phyloP scores from a whole-genome alignment of 1,140 invertebrate species.

The Panonychus citri region DNA sequence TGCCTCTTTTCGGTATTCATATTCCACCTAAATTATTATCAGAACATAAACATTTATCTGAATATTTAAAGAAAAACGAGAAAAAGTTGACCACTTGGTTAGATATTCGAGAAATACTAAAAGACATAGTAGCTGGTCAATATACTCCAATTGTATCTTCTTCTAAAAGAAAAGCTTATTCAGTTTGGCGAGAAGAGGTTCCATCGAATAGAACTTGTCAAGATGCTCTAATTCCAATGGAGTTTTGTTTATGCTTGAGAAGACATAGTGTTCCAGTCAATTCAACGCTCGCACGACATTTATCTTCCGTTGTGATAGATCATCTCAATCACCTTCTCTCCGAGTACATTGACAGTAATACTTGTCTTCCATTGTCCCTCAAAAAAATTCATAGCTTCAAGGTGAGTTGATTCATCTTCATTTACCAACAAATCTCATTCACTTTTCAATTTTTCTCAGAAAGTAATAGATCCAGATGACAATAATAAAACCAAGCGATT shows the following conservation, averaged over 20 bases:
- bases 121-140: conserved; percentile 14
- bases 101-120: conserved; percentile 16
- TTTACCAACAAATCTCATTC: background rate
- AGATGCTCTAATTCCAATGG: conserved; percentile 3
- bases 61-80: conserved; percentile 6
- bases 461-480: no score
- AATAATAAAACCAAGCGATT: background rate
- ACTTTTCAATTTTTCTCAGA: background rate
- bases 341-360: background rate
- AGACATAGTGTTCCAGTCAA: background rate
- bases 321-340: background rate
- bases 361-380: background rate
- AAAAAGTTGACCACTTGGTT: conserved; percentile 13
- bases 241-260: conserved; percentile 6
- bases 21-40: conserved; percentile 13
- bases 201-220: conserved; percentile 6
- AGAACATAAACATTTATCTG: conserved; percentile 11
- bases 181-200: background rate
- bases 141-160: background rate
- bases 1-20: conserved; percentile 18
- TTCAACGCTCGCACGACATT: background rate
- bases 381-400: background rate
- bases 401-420: background rate
- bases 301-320: background rate
- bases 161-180: background rate